Conservation (phyloP, 2,797 vertebrate species). For the Neomorphus geoffroyi region DNA sequence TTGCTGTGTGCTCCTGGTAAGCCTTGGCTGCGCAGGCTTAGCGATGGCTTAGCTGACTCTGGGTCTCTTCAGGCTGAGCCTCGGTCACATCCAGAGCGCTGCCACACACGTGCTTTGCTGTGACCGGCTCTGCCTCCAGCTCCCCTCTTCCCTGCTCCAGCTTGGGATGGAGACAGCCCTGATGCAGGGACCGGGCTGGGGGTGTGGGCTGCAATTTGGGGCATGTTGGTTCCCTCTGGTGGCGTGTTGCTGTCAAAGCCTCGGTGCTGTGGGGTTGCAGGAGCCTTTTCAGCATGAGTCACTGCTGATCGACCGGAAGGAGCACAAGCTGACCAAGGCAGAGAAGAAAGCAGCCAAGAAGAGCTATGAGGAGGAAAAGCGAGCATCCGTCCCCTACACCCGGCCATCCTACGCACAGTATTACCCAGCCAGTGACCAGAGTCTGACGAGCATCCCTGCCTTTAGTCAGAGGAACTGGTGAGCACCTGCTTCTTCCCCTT, state of each 20-base stretch:
- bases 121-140: neutral
- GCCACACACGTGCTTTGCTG: fast-evolving
- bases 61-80: neutral
- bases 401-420: constrained; percentile 96
- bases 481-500: constrained; percentile 45
- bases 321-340: constrained; percentile 97
- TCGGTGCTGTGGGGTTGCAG: constrained; percentile 71
- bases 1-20: neutral
- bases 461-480: constrained; percentile 97
- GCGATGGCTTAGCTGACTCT: neutral
- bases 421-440: constrained; percentile 93
- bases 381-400: constrained; percentile 94
- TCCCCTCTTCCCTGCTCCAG: neutral
- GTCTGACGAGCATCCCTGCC: constrained; percentile 90
- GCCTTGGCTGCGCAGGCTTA: neutral
- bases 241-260: constrained; percentile 13
- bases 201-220: neutral
- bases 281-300: constrained; percentile 97
- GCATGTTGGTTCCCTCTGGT: constrained; percentile 46
- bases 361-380: constrained; percentile 97
- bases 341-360: constrained; percentile 99
- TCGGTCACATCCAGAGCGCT: neutral
- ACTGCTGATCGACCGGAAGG: constrained; percentile 94
- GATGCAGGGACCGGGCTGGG: neutral
- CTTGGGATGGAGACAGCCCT: neutral